These are phyloP conservation scores for Heptranchias perlo DNA, from an alignment of 2,113 vertebrate genomes.

Conservation along the genomic window DNA sequence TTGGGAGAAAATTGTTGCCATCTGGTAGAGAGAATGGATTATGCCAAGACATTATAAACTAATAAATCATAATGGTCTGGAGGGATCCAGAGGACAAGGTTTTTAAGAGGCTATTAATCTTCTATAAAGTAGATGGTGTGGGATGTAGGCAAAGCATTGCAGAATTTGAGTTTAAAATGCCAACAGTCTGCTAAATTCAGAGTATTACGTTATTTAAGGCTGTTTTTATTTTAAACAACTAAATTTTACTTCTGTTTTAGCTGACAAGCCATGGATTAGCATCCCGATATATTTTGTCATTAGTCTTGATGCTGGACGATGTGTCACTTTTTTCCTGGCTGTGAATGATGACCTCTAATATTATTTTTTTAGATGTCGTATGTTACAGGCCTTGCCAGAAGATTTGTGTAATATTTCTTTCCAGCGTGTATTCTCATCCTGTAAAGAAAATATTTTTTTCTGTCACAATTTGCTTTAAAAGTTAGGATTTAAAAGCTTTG, in stretches of 20 bases:
- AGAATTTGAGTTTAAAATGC: not conserved
- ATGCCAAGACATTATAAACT: not conserved
- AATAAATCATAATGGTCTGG: slow-evolving; percentile 1
- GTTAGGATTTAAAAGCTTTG: not conserved
- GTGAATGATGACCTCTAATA: not conserved
- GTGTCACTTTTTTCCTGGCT: too few species aligned
- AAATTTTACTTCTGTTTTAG: not conserved
- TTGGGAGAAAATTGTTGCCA: not conserved
- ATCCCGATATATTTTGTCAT: not conserved
- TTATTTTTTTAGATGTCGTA: not conserved
- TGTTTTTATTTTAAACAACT: not conserved
- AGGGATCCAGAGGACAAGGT: not conserved
- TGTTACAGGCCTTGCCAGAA: not conserved
- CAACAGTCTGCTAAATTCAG: not conserved
- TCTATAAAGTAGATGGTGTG: not conserved
- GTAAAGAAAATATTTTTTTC: not conserved
- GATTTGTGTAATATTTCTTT: not conserved
- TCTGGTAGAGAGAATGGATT: slow-evolving; percentile 1
- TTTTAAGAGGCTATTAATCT: not conserved
- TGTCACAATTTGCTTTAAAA: not conserved
- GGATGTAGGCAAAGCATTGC: not conserved
- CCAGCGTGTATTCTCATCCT: not conserved
- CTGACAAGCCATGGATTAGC: not conserved
- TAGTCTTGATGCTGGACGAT: not conserved
- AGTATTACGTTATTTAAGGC: not conserved